Percentiles rank a stretch among this genome's conserved stretches.
These are phyloP conservation scores for Choloepus didactylus DNA, from an alignment of 2,797 vertebrate genomes.

Conservation along the genomic window DNA sequence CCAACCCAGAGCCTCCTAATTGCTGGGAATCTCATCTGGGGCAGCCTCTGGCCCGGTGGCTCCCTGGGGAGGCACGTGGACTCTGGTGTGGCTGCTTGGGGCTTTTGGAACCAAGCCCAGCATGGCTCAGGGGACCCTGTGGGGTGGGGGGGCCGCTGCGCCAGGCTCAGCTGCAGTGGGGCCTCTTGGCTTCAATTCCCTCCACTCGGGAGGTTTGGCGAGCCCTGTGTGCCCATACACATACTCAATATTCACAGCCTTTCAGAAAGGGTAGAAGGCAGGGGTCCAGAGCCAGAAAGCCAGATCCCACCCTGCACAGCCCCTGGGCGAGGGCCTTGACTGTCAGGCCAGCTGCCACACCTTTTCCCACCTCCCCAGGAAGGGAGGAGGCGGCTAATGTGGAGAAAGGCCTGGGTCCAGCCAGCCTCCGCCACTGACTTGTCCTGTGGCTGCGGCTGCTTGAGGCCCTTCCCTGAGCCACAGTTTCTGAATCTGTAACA, in stretches of 20 bases:
- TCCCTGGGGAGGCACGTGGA: not conserved
- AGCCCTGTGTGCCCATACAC: not conserved
- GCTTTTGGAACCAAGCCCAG: not conserved
- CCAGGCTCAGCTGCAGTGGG: not conserved
- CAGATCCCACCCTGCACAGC: not conserved
- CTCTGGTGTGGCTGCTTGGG: not conserved
- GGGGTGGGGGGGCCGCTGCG: not conserved
- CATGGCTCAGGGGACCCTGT: not conserved
- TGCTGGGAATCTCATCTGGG: not conserved
- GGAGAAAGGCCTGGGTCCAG: not conserved
- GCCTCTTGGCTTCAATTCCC: not conserved
- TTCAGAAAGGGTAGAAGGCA: not conserved
- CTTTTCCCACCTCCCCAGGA: not conserved
- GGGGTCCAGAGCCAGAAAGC: not conserved
- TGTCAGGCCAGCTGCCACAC: no score
- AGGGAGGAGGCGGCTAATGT: not conserved
- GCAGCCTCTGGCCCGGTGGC: not conserved
- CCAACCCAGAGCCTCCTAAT: not conserved
- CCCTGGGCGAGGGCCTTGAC: not conserved
- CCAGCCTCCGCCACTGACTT: not conserved
- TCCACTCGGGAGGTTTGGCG: not conserved
- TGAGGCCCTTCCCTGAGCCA: not conserved
- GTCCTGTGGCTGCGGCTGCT: not conserved
- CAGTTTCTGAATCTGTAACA: not conserved
- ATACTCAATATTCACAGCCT: not conserved